Evolutionary conservation across 1,140 invertebrate species (phyloP).

Genomic region (Tetranychus urticae): DNA sequence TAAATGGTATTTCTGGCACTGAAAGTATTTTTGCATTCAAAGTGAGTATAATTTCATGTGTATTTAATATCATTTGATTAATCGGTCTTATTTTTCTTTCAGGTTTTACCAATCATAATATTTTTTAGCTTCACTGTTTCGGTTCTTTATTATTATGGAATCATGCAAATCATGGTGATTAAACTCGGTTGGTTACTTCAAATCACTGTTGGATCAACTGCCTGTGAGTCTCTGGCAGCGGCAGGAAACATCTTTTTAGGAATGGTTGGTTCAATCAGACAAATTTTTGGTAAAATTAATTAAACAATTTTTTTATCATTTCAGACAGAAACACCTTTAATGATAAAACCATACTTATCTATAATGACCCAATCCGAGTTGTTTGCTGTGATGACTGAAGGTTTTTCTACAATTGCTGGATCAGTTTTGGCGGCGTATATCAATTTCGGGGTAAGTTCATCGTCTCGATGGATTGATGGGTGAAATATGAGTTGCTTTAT

Average conservation of each 20-base stretch:
- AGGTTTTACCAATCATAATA: constrained; percentile 62
- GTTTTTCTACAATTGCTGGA: constrained; percentile 84
- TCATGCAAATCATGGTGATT: constrained; percentile 62
- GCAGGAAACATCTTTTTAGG: constrained; percentile 73
- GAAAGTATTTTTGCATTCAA: constrained; percentile 47
- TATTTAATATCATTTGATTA: not conserved
- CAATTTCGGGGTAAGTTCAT: constrained; percentile 49
- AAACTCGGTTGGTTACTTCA: constrained; percentile 53
- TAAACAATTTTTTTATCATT: constrained; percentile 10
- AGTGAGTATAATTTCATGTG: constrained; percentile 21
- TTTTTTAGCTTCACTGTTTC: constrained; percentile 71
- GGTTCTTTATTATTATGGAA: constrained; percentile 60
- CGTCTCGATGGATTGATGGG: too few species aligned
- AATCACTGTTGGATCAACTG: constrained; percentile 49
- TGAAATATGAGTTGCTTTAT: too few species aligned
- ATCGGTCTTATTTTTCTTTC: constrained; percentile 11
- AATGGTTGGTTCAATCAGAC: constrained; percentile 29
- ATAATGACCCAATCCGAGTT: constrained; percentile 66
- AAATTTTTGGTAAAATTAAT: too few species aligned
- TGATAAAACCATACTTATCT: constrained; percentile 64
- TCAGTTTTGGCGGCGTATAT: constrained; percentile 78
- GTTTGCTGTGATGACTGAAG: constrained; percentile 72
- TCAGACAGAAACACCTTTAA: constrained; percentile 60
- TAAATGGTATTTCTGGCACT: constrained; percentile 21
- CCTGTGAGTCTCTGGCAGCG: constrained; percentile 72